Evolutionary conservation across 2,797 vertebrate species (phyloP).

Genomic region (Eulemur albifrons): DNA sequence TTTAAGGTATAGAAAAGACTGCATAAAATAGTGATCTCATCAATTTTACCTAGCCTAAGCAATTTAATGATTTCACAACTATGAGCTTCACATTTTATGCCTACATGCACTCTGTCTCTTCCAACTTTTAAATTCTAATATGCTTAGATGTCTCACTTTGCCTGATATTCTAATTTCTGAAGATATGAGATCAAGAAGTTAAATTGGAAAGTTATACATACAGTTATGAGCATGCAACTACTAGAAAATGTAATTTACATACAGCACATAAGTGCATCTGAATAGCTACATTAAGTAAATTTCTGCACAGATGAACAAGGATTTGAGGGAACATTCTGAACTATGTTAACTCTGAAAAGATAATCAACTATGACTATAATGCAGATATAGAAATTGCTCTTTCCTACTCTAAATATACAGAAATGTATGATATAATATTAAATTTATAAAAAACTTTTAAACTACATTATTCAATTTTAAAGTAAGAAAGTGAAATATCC

Average conservation of each 20-base stretch:
- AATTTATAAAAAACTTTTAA: not conserved
- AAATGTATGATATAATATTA: not conserved
- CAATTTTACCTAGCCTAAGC: not conserved
- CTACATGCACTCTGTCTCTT: not conserved
- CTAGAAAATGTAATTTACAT: constrained; percentile 16
- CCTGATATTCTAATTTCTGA: constrained; percentile 37
- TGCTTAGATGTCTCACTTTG: constrained; percentile 5
- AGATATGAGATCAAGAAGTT: not conserved
- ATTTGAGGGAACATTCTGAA: constrained; percentile 12
- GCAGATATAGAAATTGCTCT: not conserved
- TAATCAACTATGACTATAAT: not conserved
- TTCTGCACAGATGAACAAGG: not conserved
- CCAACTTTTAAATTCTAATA: constrained; percentile 58
- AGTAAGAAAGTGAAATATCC: not conserved
- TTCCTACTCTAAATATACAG: not conserved
- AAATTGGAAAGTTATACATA: not conserved
- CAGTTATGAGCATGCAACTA: not conserved
- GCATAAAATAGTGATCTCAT: not conserved
- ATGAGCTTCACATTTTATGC: not conserved
- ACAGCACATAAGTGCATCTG: not conserved
- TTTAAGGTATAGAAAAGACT: not conserved
- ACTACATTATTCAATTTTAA: constrained; percentile 6
- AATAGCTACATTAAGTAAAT: not conserved
- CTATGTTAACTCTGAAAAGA: not conserved
- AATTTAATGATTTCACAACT: constrained; percentile 41